A percentile compares a stretch with the other conserved stretches of the same genome.
phyloP scores from a whole-genome alignment of 2,797 vertebrate genomes.

The Gymnoscopelus microlampas region DNA sequence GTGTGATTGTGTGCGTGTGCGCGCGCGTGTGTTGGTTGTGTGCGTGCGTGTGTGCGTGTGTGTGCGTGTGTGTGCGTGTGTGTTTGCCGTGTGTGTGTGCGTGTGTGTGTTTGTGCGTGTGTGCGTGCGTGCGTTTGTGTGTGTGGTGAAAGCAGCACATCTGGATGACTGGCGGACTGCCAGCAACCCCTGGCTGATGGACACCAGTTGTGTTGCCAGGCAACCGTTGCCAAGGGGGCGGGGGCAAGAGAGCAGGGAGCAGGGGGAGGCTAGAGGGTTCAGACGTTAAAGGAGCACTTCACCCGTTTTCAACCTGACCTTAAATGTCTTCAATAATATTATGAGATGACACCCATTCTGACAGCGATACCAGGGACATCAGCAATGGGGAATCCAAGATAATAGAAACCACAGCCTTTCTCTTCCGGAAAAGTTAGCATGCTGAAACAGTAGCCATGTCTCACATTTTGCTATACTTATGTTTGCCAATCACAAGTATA shows the following conservation, averaged over 20 bases:
- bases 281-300: too few species aligned
- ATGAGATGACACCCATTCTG: too few species aligned
- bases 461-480: too few species aligned
- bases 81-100: constrained; percentile 20
- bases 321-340: too few species aligned
- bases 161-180: constrained; percentile 71
- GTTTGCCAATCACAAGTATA: too few species aligned
- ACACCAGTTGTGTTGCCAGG: constrained; percentile 74
- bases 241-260: constrained; percentile 26
- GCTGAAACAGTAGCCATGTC: too few species aligned
- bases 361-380: too few species aligned
- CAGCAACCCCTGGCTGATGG: constrained; percentile 54
- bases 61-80: constrained; percentile 12
- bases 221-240: constrained; percentile 59
- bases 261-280: constrained; percentile 7
- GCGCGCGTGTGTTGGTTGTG: constrained; percentile 15
- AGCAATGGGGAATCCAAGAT: too few species aligned
- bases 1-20: background rate
- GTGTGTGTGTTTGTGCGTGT: background rate
- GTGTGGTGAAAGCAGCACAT: constrained; percentile 66
- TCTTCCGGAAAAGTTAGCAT: too few species aligned
- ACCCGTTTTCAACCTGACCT: too few species aligned
- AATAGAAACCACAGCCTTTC: too few species aligned
- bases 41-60: constrained; percentile 3
- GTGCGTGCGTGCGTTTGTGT: constrained; percentile 14